Evolutionary conservation across 2,113 vertebrate species (phyloP).

Genomic region (Gopherus flavomarginatus): DNA sequence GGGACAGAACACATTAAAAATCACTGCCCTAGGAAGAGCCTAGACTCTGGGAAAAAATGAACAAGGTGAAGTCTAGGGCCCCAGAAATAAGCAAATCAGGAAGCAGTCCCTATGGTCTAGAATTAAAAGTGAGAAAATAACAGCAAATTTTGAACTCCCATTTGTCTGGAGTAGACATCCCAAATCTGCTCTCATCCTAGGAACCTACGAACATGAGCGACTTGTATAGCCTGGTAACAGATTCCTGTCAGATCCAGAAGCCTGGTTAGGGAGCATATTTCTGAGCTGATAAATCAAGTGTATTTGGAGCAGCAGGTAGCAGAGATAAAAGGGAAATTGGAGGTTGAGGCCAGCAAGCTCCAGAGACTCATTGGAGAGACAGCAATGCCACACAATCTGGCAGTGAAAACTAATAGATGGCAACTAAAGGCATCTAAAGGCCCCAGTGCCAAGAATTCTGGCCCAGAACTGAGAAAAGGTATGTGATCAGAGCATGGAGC

Average conservation of each 20-base stretch:
- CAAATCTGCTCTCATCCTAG: not conserved
- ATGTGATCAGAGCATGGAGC: not conserved
- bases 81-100: not conserved
- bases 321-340: not conserved
- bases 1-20: not conserved
- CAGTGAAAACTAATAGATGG: constrained; percentile 53
- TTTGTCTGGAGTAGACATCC: not conserved
- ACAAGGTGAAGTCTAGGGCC: not conserved
- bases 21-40: not conserved
- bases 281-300: constrained; percentile 49
- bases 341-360: not conserved
- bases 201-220: not conserved
- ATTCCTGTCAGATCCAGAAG: not conserved
- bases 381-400: constrained; percentile 60
- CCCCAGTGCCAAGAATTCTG: constrained; percentile 10
- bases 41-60: not conserved
- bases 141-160: not conserved
- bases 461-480: not conserved
- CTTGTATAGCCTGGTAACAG: not conserved
- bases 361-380: constrained; percentile 47
- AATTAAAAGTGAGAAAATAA: not conserved
- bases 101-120: not conserved
- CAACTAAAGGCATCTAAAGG: constrained; percentile 13
- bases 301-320: constrained; percentile 65
- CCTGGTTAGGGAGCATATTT: constrained; percentile 33